Evolutionary conservation across 2,888 invertebrate genomes (phyloP), one percentile per base, ranked within the genome.

Genomic region (Odontocolon sp.): DNA sequence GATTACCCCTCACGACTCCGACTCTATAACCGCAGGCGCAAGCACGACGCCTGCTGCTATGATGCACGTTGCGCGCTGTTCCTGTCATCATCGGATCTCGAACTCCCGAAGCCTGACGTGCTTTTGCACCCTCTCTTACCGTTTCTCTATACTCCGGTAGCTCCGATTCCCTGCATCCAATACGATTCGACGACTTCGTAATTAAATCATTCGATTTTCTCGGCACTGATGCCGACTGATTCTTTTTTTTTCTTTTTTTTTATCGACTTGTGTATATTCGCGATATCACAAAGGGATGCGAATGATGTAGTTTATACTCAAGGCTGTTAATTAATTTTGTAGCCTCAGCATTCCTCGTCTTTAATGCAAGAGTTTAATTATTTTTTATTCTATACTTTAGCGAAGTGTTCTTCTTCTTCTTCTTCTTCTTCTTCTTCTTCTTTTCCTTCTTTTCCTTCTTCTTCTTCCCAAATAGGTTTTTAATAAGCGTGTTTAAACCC

Each of bases 1-100:
- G 86, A 86, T 86, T 86, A 86, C 84, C 79, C 74, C 80, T 78
- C 79, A 80, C 77, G 74, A 78, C 80, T 81, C 77, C 75, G 80
- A 81, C 81, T 82, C 78, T 76, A 81, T 82, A 84, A 84, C 83
- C 83, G 82, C 84, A 83, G 82, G 83, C 71, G 73, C 71, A 75
- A 72, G 71, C 71, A 77, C 73, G 52, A 59, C 56, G 59, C 56
- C 64, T 61, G 73, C 71, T 74, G 70, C 31, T 52, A 28, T 36
- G 31, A 64, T 71, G 69, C 73, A 71, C 52, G 36, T 45, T 40
- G 57, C 36, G 21, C 45, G 64, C 68, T 67, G 75, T 56, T 76
- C 63, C 64, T 63, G 64, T 74, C 67, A 71, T 78, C 76, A 64
- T 72, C 72, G 47, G 73, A 50, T 47, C 77, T 70, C 77, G 47